These are phyloP conservation scores for Drosophila guanche DNA, from an alignment of 1,140 invertebrate genomes.

Conservation along the genomic window DNA sequence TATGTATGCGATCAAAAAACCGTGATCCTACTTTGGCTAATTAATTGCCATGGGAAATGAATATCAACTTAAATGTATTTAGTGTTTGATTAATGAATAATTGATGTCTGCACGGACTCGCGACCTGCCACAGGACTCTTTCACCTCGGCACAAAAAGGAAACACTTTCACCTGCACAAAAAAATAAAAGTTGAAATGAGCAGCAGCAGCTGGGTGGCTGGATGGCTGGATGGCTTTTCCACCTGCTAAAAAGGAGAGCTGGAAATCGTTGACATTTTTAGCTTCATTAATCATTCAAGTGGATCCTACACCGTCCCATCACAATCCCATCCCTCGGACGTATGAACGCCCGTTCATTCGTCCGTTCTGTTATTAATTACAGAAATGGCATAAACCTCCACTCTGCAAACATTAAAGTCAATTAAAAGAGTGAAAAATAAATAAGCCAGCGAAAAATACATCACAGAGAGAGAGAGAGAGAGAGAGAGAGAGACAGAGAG, in stretches of 20 bases:
- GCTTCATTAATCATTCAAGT: conserved; percentile 61
- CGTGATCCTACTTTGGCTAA: conserved; percentile 45
- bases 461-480: background rate
- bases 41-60: conserved; percentile 57
- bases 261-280: conserved; percentile 55
- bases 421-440: conserved; percentile 35
- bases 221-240: no score
- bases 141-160: no score
- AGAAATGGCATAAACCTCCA: conserved; percentile 51
- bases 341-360: background rate
- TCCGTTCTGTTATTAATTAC: conserved; percentile 51
- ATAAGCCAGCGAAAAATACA: conserved; percentile 8
- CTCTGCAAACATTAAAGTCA: conserved; percentile 56
- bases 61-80: conserved; percentile 65
- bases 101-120: conserved; percentile 35
- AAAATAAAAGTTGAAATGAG: no score
- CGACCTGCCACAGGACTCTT: conserved; percentile 10
- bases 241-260: background rate
- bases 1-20: conserved; percentile 20
- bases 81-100: conserved; percentile 62
- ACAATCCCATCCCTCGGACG: no score
- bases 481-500: background rate
- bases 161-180: no score
- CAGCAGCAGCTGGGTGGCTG: background rate
- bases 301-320: background rate